Percentiles rank a stretch among this genome's conserved stretches.
Conservation (phyloP, 2,797 vertebrate species). For the Rhincodon typus region DNA sequence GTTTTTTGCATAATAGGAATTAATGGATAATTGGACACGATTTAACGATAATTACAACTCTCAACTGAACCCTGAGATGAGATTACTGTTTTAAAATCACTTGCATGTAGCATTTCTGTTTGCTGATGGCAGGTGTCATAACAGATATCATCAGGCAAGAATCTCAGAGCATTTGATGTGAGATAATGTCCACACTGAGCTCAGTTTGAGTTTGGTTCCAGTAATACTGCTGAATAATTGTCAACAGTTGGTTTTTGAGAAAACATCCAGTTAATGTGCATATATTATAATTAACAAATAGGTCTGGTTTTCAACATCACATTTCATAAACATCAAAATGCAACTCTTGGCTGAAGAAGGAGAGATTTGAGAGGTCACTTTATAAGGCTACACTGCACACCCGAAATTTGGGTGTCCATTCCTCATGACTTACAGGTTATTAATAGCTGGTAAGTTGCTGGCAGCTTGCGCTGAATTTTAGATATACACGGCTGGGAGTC, state of each 20-base stretch:
- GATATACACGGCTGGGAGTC: background rate
- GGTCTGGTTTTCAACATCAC: background rate
- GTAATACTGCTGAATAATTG: background rate
- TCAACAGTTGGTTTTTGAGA: background rate
- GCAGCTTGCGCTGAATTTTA: background rate
- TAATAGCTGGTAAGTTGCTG: background rate
- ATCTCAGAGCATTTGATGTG: background rate
- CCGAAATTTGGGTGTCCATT: background rate
- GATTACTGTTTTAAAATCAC: conserved; percentile 21
- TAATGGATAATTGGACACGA: background rate
- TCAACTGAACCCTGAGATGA: conserved; percentile 12
- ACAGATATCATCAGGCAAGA: background rate
- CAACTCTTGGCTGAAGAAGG: background rate
- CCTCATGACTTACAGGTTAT: background rate
- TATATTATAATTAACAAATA: background rate
- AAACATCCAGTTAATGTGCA: background rate
- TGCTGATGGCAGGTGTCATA: conserved; percentile 15
- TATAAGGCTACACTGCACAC: background rate
- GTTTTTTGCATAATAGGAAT: background rate
- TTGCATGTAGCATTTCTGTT: background rate
- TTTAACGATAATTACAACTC: background rate
- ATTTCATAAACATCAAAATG: background rate
- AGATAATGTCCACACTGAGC: background rate
- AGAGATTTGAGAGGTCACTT: background rate
- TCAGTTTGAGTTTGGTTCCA: background rate